These are phyloP conservation scores for Otus sunia DNA, from an alignment of 2,113 vertebrate species.

Conservation along the genomic window DNA sequence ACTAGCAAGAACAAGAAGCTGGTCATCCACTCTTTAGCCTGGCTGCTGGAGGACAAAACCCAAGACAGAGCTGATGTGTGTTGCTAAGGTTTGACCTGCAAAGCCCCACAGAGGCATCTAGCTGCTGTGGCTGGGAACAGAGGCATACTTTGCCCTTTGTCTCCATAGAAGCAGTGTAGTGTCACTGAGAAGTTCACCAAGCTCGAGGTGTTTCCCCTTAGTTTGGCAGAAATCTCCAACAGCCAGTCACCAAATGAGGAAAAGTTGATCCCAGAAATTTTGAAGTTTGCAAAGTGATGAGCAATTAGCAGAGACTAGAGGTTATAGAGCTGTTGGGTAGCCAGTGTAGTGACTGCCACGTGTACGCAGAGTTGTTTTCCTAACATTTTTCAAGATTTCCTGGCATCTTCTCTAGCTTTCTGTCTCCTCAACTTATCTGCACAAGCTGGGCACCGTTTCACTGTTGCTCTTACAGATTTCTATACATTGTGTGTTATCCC, in stretches of 20 bases:
- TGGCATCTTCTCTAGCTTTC: neutral
- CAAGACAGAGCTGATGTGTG: neutral
- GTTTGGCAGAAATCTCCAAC: neutral
- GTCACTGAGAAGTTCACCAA: neutral
- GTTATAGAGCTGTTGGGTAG: neutral
- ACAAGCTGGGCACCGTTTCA: neutral
- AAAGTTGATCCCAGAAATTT: neutral
- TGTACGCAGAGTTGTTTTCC: neutral
- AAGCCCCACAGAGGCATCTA: neutral
- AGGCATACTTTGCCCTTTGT: neutral
- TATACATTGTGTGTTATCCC: neutral
- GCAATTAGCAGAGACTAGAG: neutral
- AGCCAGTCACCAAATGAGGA: neutral
- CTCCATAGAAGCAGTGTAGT: neutral
- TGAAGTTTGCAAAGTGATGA: neutral
- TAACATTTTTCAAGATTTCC: neutral
- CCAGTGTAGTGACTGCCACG: neutral
- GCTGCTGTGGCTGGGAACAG: neutral
- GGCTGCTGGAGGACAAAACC: neutral
- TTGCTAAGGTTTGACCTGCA: neutral
- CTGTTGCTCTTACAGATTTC: neutral
- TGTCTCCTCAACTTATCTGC: neutral
- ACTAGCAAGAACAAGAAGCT: neutral
- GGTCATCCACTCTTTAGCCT: neutral
- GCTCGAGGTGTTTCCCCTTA: neutral